Evolutionary conservation across 2,888 invertebrate species (phyloP).

Genomic region (Trichopria drosophilae): DNA sequence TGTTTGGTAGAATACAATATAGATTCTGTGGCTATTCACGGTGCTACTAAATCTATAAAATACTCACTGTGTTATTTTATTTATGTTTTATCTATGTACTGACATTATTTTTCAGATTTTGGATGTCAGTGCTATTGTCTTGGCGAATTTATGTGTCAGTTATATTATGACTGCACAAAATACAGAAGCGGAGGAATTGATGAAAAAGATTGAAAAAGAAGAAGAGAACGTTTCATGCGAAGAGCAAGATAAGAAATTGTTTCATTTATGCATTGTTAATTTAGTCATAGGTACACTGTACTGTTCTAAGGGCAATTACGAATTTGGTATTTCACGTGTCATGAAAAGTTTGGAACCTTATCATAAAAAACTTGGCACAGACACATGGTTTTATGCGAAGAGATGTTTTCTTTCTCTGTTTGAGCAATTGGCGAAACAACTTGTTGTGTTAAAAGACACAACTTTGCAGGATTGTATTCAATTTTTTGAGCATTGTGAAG

Average conservation of each 20-base stretch:
- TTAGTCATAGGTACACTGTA: conserved; percentile 97
- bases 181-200: conserved; percentile 97
- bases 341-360: conserved; percentile 96
- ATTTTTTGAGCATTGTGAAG: conserved; percentile 89
- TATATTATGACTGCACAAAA: conserved; percentile 99
- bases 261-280: conserved; percentile 97
- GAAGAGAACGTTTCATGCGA: conserved; percentile 91
- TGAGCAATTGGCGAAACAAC: conserved; percentile 87
- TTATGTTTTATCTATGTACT: no score
- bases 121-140: conserved; percentile 93
- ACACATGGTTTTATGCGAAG: conserved; percentile 98
- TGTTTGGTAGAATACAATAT: no score
- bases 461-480: conserved; percentile 85
- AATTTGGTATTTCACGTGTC: conserved; percentile 96
- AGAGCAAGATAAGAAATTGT: conserved; percentile 90
- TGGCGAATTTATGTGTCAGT: conserved; percentile 97
- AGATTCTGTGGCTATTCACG: no score
- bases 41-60: neutral
- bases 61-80: neutral
- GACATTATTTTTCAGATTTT: conserved; percentile 68
- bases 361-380: conserved; percentile 91
- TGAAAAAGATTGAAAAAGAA: conserved; percentile 98
- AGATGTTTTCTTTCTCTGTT: conserved; percentile 91
- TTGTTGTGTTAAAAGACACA: conserved; percentile 83
- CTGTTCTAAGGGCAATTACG: conserved; percentile 98